phyloP scores from a whole-genome alignment of 2,888 invertebrate genomes.

The Synanthedon myopaeformis region DNA sequence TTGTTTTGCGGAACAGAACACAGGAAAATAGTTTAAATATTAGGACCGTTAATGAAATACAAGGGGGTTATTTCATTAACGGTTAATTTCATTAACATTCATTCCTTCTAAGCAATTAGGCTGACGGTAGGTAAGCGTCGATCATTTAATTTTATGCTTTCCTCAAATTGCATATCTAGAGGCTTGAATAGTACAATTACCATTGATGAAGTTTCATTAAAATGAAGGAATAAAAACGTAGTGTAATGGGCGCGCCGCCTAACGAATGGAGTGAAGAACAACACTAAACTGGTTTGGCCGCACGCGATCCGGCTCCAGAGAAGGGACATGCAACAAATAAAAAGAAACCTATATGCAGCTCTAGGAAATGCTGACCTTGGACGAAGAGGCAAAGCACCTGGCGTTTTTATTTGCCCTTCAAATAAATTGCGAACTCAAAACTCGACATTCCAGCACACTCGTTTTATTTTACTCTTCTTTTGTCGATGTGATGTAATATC shows the following conservation, averaged over 20 bases:
- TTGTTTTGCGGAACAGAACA: too few relatives aligned
- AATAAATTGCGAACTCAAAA: conserved; percentile 52
- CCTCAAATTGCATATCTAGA: conserved; percentile 4
- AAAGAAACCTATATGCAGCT: conserved; percentile 67
- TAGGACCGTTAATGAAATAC: too few relatives aligned
- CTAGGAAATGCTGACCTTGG: conserved; percentile 69
- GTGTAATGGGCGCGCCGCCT: conserved; percentile 47
- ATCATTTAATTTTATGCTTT: too few relatives aligned
- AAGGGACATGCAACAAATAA: conserved; percentile 65
- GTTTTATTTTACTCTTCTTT: conserved; percentile 10
- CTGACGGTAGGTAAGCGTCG: too few relatives aligned
- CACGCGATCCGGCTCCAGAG: conserved; percentile 58
- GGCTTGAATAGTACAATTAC: conserved; percentile 24
- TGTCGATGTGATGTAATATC: conserved; percentile 28
- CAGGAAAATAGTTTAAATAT: too few relatives aligned
- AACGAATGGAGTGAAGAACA: conserved; percentile 48
- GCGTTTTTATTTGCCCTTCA: conserved; percentile 65
- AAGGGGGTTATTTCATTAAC: too few relatives aligned
- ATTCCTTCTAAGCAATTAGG: too few relatives aligned
- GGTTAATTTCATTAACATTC: too few relatives aligned
- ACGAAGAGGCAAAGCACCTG: conserved; percentile 64
- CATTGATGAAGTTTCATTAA: conserved; percentile 24
- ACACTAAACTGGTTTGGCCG: conserved; percentile 60
- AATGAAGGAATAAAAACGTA: conserved; percentile 35
- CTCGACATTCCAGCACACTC: conserved; percentile 9